Evolutionary conservation across 2,888 invertebrate species (phyloP).

Genomic region (Eupeodes latifasciatus): DNA sequence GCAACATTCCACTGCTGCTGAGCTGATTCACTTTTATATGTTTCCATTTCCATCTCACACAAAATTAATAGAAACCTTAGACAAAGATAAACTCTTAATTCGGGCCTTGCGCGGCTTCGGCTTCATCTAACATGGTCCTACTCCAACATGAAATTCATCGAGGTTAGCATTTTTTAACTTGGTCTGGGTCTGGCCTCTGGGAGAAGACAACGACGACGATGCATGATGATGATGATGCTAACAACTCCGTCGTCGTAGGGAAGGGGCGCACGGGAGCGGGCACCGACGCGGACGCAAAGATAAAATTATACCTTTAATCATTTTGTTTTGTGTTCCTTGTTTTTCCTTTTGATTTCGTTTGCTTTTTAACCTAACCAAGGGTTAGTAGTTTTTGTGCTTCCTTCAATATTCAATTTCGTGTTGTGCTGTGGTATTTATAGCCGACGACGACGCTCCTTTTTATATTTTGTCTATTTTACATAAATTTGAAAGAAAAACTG

Average conservation of each 20-base stretch:
- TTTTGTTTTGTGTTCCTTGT: slow-evolving; percentile 46
- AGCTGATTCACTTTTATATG: background rate
- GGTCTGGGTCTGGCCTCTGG: background rate
- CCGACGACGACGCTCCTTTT: slow-evolving; percentile 60
- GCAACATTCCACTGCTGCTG: background rate
- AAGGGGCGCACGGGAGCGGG: background rate
- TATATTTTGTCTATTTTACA: slow-evolving; percentile 60
- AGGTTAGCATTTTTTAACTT: slow-evolving; percentile 64
- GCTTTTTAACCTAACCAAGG: slow-evolving; percentile 33
- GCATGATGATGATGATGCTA: background rate
- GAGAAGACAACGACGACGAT: slow-evolving; percentile 34
- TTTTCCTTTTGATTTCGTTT: slow-evolving; percentile 65
- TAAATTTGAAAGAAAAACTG: slow-evolving; percentile 59
- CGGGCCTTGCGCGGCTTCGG: slow-evolving; percentile 30
- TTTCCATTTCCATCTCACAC: background rate
- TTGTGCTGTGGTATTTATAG: slow-evolving; percentile 67
- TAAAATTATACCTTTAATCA: slow-evolving; percentile 31
- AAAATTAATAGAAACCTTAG: slow-evolving; percentile 54
- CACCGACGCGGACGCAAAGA: background rate
- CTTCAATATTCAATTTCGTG: slow-evolving; percentile 4
- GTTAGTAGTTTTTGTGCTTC: slow-evolving; percentile 13
- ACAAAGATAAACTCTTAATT: slow-evolving; percentile 49
- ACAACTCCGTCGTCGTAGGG: background rate
- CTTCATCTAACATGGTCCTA: slow-evolving; percentile 39
- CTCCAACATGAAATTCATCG: slow-evolving; percentile 72